Evolutionary conservation across 23 tunicate genomes (phyloP), one percentile per base, ranked within the genome.

Genomic region (Aplidium turbinatum): DNA sequence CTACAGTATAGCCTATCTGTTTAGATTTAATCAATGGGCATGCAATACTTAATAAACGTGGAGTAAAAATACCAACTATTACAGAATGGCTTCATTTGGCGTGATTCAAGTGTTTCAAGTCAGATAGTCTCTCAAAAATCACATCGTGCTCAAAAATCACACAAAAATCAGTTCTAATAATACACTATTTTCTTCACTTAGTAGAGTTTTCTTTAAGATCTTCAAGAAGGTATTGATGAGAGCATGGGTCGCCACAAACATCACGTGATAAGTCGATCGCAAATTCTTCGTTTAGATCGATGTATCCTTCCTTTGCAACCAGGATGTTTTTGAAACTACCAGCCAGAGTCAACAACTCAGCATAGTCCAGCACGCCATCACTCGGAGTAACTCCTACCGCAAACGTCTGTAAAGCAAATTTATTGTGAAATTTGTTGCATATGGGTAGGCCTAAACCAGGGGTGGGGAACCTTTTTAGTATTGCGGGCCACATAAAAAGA

Each of bases 211-310:
- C n/a, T n/a, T n/a, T n/a, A n/a, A n/a, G n/a, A n/a, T n/a, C n/a
- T n/a, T n/a, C n/a, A n/a, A n/a, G n/a, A 16, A 65, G 50, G 26
- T 65, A 25, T 3, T 11, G 50, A 48, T 65, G 76, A 7, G 3
- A 20, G 58, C 76, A 70, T 47, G 76, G 79, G 33, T 73, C 67
- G n/a, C 79, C 66, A 30, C 79, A 73, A 18, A 73, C 55, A n/a
- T 73, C 66, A 21, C 35, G n/a, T 13, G 66, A 38, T 3, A 73
- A 16, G 22, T 73, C 35, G n/a, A 31, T 33, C 27, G 79, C 79
- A 30, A 73, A 73, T 19, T 54, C 48, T 23, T 40, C 66, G 47
- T 54, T 29, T 18, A 73, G 55, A 24, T 45, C 47, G 5, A 35
- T 25, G 47, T 21, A 73, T 11, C 79, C 79, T 9, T 70, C 35